Base-by-base conservation (phyloP, 1,140 invertebrate genomes). In the Apis florea region DNA sequence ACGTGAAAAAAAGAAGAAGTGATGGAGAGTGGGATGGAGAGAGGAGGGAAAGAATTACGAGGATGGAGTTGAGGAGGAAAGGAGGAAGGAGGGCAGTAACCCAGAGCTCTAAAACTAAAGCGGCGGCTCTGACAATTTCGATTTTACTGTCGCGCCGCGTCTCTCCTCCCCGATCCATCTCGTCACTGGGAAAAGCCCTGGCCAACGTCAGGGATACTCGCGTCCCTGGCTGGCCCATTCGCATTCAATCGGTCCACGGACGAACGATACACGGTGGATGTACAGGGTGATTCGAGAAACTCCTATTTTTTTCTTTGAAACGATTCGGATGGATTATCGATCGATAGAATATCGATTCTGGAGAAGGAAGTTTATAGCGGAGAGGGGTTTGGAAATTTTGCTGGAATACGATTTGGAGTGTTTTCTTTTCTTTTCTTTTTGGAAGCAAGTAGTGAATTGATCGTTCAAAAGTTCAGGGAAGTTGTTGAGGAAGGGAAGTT, bases 41-140 rank as follows among this genome's bases (percentile, higher is more conserved):
- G n/a, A n/a, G n/a, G n/a, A n/a, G 31, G 4, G 0, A 40, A 40
- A 15, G 63, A 19, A 53, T 17, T 21, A 12, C 11, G 53, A 13
- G 12, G 19, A 5, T 53, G 51, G 56, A 59, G 64, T 58, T 75
- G 73, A 51, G 74, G 67, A 3, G 69, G 17, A 13, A 64, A 31
- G 59, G 26, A 10, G 47, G 47, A 19, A 54, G 24, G 83, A 76
- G 74, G 84, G 83, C 47, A 87, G 82, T 87, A 87, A 89, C 87
- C 82, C 83, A 77, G 68, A 84, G 87, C 86, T 90, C 87, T 90
- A 90, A 90, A 89, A 87, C 89, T 89, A 88, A 90, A 90, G 85
- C 88, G 85, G 83, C 85, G 83, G 77, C 86, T 88, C 89, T 87
- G 89, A 90, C 89, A 90, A 90, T 90, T 90, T 90, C 89, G 89